A percentile compares a stretch with the other conserved stretches of the same genome.
Conservation (phyloP, 2,113 vertebrate genomes). For the Varanus komodoensis region DNA sequence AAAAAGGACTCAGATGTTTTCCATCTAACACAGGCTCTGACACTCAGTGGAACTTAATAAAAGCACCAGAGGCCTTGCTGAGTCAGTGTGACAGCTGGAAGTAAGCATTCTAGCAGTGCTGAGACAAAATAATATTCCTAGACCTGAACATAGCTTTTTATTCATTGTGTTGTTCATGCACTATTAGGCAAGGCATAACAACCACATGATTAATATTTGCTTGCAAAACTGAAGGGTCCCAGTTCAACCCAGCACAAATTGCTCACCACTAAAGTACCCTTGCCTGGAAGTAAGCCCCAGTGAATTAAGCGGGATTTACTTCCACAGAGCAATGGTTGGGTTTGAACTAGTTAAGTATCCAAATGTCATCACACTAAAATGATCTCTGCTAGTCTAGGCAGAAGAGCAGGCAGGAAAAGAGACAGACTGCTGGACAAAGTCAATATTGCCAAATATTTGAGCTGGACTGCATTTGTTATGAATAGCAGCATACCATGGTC, state of each 20-base stretch:
- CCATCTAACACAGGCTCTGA: neutral
- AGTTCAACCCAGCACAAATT: neutral
- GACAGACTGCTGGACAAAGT: slow-evolving; percentile 3
- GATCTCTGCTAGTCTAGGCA: slow-evolving; percentile 17
- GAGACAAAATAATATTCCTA: neutral
- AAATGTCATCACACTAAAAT: slow-evolving; percentile 26
- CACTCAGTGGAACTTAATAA: neutral
- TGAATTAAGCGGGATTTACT: neutral
- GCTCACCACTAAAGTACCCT: neutral
- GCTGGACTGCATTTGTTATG: neutral
- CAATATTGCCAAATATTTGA: neutral
- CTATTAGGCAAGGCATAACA: neutral
- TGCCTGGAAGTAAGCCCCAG: neutral
- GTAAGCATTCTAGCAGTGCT: neutral
- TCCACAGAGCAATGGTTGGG: neutral
- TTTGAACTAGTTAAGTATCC: neutral
- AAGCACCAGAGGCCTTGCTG: neutral
- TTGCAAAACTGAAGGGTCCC: neutral
- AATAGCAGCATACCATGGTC: neutral
- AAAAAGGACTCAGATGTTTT: neutral
- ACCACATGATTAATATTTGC: neutral
- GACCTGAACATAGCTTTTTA: neutral
- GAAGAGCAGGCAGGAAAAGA: slow-evolving; percentile 12
- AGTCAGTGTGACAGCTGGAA: neutral
- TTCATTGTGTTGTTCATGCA: slow-evolving; percentile 1